Evolutionary conservation across 35 echinoderm and acorn worm genomes (phyloP), one percentile per base, ranked within the genome.

Genomic region (Ophioderma brevispina): DNA sequence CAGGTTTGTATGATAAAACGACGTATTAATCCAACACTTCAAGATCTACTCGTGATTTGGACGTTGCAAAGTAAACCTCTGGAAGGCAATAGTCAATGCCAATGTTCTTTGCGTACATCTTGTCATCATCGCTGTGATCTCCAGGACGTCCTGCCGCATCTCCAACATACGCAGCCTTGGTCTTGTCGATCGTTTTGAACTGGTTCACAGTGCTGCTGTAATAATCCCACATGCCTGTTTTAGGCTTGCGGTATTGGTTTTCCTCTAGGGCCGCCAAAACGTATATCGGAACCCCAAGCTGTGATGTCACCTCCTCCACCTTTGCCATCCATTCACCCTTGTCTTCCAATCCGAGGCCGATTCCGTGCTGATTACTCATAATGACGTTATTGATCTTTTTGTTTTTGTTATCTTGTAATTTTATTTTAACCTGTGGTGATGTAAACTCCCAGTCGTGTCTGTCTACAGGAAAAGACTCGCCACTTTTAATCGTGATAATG

Each of bases 331-430:
- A 86, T 37, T 86, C 55, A 17, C 34, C 56, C 31, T 86, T 86
- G 64, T 76, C 33, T n/a, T 86, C 55, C 13, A 18, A 1, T 14
- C 84, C 84, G 38, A n/a, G 6, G 0, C 34, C 84, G 31, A 86
- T 86, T 2, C 84, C 84, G 0, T 75, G 31, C 84, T 86, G 84
- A 35, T 86, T 86, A 37, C 84, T 86, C 84, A 86, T 86, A 35
- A 86, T 86, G 11, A 76, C 84, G 36, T 86, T 86, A 31, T 86
- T 86, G 59, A 86, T 86, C 1, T 76, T 8, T n/a, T 86, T 4
- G 0, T 76, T 23, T 33, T 76, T 1, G 38, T 86, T 86, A 4
- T 35, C 33, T 86, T 86, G 84, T 8, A 86, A 13, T 34, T 39
- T 86, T 39, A 33, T 8, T 35, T 76, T 36, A 1, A 86, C 84